Percentiles rank a stretch among this genome's conserved stretches.
Conservation (phyloP, 2,888 invertebrate genomes). For the Athalia cordata region DNA sequence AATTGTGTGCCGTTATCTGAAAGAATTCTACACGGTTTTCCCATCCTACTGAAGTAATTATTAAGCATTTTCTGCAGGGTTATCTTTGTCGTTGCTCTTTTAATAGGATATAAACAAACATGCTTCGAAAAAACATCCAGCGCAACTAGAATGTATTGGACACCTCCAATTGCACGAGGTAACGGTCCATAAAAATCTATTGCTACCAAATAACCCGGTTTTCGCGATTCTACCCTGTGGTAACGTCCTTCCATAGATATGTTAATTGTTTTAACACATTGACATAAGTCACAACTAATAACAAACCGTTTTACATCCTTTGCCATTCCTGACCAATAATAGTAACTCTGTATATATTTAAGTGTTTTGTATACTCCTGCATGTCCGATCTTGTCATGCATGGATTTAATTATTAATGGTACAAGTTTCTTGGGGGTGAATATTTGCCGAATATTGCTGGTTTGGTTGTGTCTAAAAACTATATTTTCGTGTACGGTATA, state of each 20-base stretch:
- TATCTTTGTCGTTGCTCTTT: conserved; percentile 47
- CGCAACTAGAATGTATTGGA: conserved; percentile 46
- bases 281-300: conserved; percentile 43
- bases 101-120: conserved; percentile 45
- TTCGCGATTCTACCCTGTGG: conserved; percentile 36
- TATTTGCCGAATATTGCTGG: neutral
- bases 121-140: conserved; percentile 48
- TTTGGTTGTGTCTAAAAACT: neutral
- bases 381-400: conserved; percentile 48
- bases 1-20: too few relatives aligned
- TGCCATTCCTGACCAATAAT: conserved; percentile 49
- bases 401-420: too few relatives aligned
- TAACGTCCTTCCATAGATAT: conserved; percentile 41
- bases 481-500: neutral
- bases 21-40: too few relatives aligned
- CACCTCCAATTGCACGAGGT: too few relatives aligned
- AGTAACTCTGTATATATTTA: conserved; percentile 48
- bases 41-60: too few relatives aligned
- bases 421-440: too few relatives aligned
- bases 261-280: too few relatives aligned
- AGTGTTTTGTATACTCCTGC: conserved; percentile 49
- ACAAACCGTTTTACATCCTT: conserved; percentile 46
- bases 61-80: too few relatives aligned
- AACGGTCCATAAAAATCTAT: conserved; percentile 50
- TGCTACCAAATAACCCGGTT: conserved; percentile 41